phyloP scores from a whole-genome alignment of 2,888 invertebrate genomes.

The Cosmia trapezina region DNA sequence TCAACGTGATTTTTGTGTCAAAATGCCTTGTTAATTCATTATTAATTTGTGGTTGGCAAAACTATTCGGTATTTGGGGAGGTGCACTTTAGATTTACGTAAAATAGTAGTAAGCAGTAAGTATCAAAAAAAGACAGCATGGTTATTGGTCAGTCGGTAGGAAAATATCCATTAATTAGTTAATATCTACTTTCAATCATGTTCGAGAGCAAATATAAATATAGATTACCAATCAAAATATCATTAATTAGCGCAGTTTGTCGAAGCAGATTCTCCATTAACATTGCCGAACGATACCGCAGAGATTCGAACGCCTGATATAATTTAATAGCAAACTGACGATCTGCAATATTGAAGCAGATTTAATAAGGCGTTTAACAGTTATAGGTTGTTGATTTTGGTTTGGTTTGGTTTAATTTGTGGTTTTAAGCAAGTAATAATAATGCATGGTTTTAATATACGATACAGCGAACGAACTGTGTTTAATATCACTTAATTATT shows the following conservation, averaged over 20 bases:
- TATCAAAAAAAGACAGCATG: neutral
- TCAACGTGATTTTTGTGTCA: neutral
- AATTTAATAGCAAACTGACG: conserved; percentile 57
- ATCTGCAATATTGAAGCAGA: conserved; percentile 21
- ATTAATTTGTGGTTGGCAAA: neutral
- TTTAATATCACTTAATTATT: neutral
- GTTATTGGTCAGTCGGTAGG: neutral
- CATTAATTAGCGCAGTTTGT: conserved; percentile 45
- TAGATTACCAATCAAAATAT: conserved; percentile 39
- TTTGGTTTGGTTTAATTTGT: too few relatives aligned
- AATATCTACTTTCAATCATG: conserved; percentile 14
- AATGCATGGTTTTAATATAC: neutral
- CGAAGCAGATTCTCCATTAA: conserved; percentile 26
- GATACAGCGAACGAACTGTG: neutral
- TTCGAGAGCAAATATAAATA: conserved; percentile 10
- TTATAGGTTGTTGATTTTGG: conserved; percentile 1
- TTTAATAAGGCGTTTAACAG: conserved; percentile 48
- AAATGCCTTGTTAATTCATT: neutral
- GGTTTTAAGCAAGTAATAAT: neutral
- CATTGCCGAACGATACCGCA: conserved; percentile 38
- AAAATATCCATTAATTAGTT: conserved; percentile 2
- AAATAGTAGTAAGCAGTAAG: neutral
- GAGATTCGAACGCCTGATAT: conserved; percentile 55
- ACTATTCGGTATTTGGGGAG: neutral
- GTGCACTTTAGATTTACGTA: neutral